Evolutionary conservation across 2,888 invertebrate genomes (phyloP).

Genomic region (Bugula neritina): DNA sequence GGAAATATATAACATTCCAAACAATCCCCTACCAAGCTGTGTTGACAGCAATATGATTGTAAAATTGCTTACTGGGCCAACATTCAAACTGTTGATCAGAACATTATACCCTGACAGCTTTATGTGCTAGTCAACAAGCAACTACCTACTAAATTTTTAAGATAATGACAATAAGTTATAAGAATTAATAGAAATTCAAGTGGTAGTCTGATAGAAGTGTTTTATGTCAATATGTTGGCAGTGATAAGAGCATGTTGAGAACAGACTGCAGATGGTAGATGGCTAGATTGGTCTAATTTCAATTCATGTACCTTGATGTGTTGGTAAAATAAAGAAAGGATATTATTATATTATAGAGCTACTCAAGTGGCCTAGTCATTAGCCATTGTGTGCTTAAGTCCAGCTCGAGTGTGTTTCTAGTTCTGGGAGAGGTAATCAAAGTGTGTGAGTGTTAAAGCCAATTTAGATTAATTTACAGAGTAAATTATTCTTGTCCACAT

Average conservation of each 20-base stretch:
- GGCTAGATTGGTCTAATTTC: background rate
- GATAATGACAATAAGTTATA: background rate
- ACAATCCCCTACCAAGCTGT: background rate
- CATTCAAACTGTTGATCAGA: too few species aligned
- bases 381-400: background rate
- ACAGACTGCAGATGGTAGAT: background rate
- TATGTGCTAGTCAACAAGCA: too few species aligned
- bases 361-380: background rate
- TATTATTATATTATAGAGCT: background rate
- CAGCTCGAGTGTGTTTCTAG: background rate
- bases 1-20: background rate
- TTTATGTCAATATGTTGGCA: background rate
- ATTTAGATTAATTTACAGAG: constrained; percentile 18
- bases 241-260: background rate
- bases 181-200: background rate
- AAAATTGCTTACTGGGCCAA: too few species aligned
- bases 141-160: too few species aligned
- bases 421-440: background rate
- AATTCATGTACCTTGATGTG: background rate
- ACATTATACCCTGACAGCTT: too few species aligned
- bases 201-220: background rate
- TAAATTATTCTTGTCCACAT: background rate
- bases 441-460: background rate
- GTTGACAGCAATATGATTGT: background rate
- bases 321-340: background rate